These are phyloP conservation scores for Hirtodrosophila trivittata DNA, from an alignment of 2,888 invertebrate genomes.

Conservation along the genomic window DNA sequence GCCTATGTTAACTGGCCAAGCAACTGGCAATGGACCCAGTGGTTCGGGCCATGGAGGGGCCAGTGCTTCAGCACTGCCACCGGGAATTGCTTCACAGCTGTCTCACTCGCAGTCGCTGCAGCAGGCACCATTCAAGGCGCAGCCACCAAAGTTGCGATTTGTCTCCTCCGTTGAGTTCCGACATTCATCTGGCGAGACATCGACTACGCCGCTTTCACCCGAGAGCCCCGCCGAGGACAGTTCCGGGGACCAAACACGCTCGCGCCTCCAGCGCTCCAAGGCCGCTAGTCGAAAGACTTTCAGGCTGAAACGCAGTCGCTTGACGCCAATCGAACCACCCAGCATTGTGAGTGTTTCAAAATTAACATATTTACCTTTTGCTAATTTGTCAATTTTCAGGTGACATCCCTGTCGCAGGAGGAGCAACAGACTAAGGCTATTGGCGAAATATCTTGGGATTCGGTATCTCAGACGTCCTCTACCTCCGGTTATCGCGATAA, in stretches of 20 bases:
- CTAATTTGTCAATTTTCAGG: conserved; percentile 46
- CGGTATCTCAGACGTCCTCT: conserved; percentile 92
- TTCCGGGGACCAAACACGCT: conserved; percentile 86
- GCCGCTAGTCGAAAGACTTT: conserved; percentile 97
- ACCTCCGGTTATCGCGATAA: conserved; percentile 93
- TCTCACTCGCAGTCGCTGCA: conserved; percentile 83
- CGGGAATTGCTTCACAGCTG: conserved; percentile 84
- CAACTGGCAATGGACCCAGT: conserved; percentile 56
- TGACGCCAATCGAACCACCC: conserved; percentile 88
- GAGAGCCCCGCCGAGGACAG: conserved; percentile 88
- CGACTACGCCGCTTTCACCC: conserved; percentile 90
- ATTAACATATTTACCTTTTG: neutral
- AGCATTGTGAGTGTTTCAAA: conserved; percentile 65
- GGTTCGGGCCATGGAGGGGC: conserved; percentile 67
- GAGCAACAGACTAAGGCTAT: conserved; percentile 75
- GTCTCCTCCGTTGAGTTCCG: conserved; percentile 92
- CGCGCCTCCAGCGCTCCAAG: conserved; percentile 93
- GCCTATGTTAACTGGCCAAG: conserved; percentile 73
- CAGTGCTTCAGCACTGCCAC: conserved; percentile 73
- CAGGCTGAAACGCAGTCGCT: conserved; percentile 89
- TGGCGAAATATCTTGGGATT: conserved; percentile 91
- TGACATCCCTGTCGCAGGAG: conserved; percentile 68
- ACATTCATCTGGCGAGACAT: conserved; percentile 91
- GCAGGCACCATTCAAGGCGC: conserved; percentile 83
- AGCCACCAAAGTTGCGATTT: conserved; percentile 90